Conservation (phyloP, 2,113 vertebrate species). For the Cariama cristata region DNA sequence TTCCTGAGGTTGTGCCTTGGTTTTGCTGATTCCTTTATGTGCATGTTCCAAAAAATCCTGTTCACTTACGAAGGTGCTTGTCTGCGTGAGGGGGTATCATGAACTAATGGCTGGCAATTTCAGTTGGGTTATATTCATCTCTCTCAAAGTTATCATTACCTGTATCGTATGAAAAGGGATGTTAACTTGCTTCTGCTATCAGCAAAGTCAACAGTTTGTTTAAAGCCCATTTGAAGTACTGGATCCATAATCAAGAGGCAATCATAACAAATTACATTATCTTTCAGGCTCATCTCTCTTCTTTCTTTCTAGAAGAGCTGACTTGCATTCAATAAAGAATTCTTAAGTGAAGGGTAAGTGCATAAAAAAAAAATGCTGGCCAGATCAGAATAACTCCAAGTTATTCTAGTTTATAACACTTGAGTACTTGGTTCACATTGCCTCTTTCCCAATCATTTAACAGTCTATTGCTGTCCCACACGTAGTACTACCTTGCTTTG, state of each 20-base stretch:
- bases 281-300: not conserved
- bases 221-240: not conserved
- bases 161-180: not conserved
- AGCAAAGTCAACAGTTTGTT: not conserved
- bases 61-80: not conserved
- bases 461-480: not conserved
- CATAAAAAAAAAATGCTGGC: not conserved
- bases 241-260: not conserved
- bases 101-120: not conserved
- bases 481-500: not conserved
- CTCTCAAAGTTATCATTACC: not conserved
- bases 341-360: not conserved
- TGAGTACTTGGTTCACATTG: not conserved
- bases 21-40: not conserved
- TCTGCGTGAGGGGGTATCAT: not conserved
- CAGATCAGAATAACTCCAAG: not conserved
- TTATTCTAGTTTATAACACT: not conserved
- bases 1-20: not conserved
- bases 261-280: not conserved
- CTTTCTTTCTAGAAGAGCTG: not conserved
- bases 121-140: not conserved
- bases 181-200: not conserved
- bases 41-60: not conserved
- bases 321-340: not conserved
- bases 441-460: not conserved